Conservation (phyloP, 1,140 invertebrate species). For the Lepeophtheirus salmonis region DNA sequence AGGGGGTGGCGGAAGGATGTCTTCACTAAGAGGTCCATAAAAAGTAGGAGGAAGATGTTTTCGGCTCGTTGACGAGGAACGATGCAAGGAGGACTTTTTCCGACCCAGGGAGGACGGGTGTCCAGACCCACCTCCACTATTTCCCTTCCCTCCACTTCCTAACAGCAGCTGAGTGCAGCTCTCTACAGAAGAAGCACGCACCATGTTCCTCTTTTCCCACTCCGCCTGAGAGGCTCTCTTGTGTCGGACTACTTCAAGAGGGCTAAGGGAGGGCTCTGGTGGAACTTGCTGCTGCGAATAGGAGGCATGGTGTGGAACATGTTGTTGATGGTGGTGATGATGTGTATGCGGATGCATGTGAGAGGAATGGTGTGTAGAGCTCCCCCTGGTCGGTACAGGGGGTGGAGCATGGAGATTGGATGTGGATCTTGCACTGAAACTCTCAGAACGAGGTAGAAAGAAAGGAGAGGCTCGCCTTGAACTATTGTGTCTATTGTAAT, state of each 20-base stretch:
- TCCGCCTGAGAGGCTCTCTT: constrained; percentile 26
- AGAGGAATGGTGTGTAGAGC: too few species aligned
- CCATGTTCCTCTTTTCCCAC: background rate
- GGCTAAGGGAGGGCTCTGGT: background rate
- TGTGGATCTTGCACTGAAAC: background rate
- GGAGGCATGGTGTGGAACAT: too few species aligned
- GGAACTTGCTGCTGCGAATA: too few species aligned
- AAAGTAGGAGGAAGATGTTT: background rate
- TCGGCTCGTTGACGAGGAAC: background rate
- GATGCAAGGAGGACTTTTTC: background rate
- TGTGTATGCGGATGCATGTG: too few species aligned
- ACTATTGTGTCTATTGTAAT: background rate
- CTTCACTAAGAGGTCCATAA: background rate
- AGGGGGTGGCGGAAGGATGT: background rate
- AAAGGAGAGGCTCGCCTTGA: background rate
- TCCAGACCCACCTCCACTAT: too few species aligned
- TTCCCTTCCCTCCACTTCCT: too few species aligned
- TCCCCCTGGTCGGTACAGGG: too few species aligned
- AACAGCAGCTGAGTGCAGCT: too few species aligned
- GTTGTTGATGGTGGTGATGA: too few species aligned
- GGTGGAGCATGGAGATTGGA: background rate
- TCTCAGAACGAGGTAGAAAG: background rate
- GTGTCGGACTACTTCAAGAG: constrained; percentile 29
- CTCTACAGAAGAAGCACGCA: background rate
- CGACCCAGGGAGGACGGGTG: background rate